Base-by-base conservation (phyloP, 2,888 invertebrate species). In the Euphydryas editha region DNA sequence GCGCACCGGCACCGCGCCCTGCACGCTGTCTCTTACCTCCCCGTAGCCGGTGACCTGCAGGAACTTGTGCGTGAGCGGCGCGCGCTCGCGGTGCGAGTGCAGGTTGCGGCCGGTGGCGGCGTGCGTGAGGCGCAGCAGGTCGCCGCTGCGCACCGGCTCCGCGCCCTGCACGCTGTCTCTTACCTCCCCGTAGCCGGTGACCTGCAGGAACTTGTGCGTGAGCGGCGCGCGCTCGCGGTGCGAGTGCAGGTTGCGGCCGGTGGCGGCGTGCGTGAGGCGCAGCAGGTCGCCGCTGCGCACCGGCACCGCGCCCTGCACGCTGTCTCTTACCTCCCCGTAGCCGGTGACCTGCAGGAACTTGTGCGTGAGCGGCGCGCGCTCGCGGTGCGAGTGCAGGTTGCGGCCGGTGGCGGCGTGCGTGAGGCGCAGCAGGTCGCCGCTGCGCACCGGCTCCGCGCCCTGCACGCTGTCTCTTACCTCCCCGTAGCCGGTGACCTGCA, bases 41-140 rank as follows among this genome's bases (percentile, higher is more conserved):
- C 98, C 98, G 80, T 98, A 98, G 8, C 98, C 97, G 0, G 98
- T 97, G 67, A 99, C 97, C 93, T 99, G 99, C 85, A 96, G 95
- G 83, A 98, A 97, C 84, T 98, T 97, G 81, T 96, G 95, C 8
- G 98, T 97, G 71, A 99, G 87, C 0, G 99, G 98, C 36, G 99
- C 98, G 51, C 94, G 94, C 84, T 98, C 97, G 78, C 95, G 94
- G 81, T 99, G 99, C 55, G 98, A 96, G 92, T 99, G 99, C 68
- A 99, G 90, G 92, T 99, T 99, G 68, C 99, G 93, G 66, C 93
- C 94, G 1, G 99, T 98, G 44, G 95, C 92, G 49, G 95, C 84
- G 82, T 99, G 99, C 81, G 98, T 98, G 66, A 99, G 92, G 3
- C 98, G 94, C 69, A 99, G 91, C 46, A 98, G 93, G 86, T 98